Evolutionary conservation across 2,888 invertebrate species (phyloP), one percentile per base, ranked within the genome.

Genomic region (Liodrosophila aerea): DNA sequence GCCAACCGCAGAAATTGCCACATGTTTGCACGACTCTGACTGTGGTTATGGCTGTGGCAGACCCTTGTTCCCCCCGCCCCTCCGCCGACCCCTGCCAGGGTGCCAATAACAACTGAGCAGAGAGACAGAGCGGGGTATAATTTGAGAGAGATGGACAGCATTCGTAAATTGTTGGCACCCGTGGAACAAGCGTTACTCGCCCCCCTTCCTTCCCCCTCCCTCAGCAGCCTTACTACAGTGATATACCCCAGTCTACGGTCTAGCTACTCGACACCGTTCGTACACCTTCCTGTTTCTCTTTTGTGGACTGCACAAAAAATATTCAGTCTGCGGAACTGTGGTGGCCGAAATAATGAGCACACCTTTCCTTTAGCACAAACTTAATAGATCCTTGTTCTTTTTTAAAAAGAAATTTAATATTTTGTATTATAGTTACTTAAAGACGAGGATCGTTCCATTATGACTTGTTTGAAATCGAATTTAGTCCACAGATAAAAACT

Each of bases 111-210:
- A 47, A 59, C 39, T 27, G 22, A 22, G 22, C 22, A 22, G 3
- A 22, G 22, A 22, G 22, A 22, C 22, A 22, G 22, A 22, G 22
- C 52, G 18, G 13, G 16, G 27, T 13, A 5, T 22, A 44, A 12
- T 22, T n/a, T 33, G 12, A 22, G 22, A 22, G 22, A 22, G 22
- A 22, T n/a, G n/a, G 22, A 5, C 27, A 27, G 1, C 34, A 29
- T 37, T 60, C 53, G 54, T 60, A 63, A 77, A 84, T 77, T 78
- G 78, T 80, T 82, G 75, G 72, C 82, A 74, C 74, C 77, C 77
- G 68, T 59, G 71, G 67, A 67, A 81, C 82, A 76, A 54, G 49
- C 47, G 56, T 47, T 40, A 63, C 57, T 36, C 39, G 54, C 51
- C 37, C 13, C 9, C 8, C 5, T 44, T 7, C 13, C n/a, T 7